Evolutionary conservation across 2,888 invertebrate genomes (phyloP).

Genomic region (Aleiodes alternator): DNA sequence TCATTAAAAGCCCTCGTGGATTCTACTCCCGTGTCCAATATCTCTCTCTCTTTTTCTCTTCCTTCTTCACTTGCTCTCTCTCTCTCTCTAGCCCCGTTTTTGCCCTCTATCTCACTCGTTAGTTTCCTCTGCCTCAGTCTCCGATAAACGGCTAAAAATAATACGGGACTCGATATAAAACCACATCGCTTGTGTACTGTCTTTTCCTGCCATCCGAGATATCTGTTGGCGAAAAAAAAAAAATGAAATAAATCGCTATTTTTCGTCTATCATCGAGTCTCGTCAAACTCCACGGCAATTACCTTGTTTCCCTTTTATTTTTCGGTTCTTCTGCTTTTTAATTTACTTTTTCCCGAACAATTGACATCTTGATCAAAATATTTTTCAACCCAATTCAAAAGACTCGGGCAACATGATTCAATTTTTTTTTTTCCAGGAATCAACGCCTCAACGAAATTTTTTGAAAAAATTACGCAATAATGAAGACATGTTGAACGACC

Average conservation of each 20-base stretch:
- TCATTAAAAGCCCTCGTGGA: conserved; percentile 47
- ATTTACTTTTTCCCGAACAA: not conserved
- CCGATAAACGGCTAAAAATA: conserved; percentile 49
- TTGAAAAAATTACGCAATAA: no score
- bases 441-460: not conserved
- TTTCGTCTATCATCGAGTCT: conserved; percentile 13
- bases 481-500: no score
- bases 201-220: conserved; percentile 35
- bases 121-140: conserved; percentile 33
- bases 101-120: conserved; percentile 14
- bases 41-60: conserved; percentile 3
- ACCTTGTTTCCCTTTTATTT: not conserved
- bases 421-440: no score
- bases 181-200: conserved; percentile 14
- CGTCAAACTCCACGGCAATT: conserved; percentile 18
- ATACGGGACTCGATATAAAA: conserved; percentile 47
- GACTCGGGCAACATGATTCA: no score
- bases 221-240: conserved; percentile 1
- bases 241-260: conserved; percentile 6
- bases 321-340: not conserved
- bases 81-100: no score
- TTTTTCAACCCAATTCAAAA: not conserved
- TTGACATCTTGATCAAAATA: conserved; percentile 1
- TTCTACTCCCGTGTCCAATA: conserved; percentile 18
- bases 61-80: not conserved